Base-by-base conservation (phyloP, 2,888 invertebrate species). In the Anarsia innoxiella region DNA sequence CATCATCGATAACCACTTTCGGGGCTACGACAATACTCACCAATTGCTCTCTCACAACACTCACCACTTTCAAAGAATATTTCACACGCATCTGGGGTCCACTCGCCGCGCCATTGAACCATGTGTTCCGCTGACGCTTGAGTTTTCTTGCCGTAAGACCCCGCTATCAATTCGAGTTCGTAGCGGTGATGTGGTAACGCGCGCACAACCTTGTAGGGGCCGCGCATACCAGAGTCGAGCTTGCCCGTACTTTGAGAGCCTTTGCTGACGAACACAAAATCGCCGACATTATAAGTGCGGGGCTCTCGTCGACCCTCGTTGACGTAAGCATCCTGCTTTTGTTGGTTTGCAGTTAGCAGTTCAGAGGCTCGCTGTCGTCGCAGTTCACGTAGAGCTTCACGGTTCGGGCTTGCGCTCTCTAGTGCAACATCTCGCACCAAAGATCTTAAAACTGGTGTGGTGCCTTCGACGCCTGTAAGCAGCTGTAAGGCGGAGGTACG, bases 401-500 rank as follows among this genome's bases (percentile, higher is more conserved):
- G 23, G n/a, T 33, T 25, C 1, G 25, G 13, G 1, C 13, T 12
- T 3, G 23, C 2, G 6, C 2, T 19, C 1, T 33, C 25, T 1
- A 25, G 2, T 1, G 33, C 25, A 1, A 33, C 12, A 25, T 33
- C 33, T 2, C 33, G 33, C 1, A 33, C n/a, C 11, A 31, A 39
- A 0, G 23, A 1, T 1, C 44, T 28, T 1, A 53, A 43, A 0
- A 43, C 31, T 1, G 49, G 44, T 0, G 50, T 46, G 1, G 44
- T 16, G 1, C 25, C 44, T 1, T 54, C 45, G 9, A 23, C 27
- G 0, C 50, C 51, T 1, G 46, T 23, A 1, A 50, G 13, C 5
- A 53, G 10, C 3, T 51, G 32, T 0, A 53, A 28, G 2, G 51
- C 30, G 1, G 50, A 50, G 1, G 2, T 2, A 12, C 43, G 31